Base-by-base conservation (phyloP, 2,888 invertebrate species). In the Ophion ventricosus region DNA sequence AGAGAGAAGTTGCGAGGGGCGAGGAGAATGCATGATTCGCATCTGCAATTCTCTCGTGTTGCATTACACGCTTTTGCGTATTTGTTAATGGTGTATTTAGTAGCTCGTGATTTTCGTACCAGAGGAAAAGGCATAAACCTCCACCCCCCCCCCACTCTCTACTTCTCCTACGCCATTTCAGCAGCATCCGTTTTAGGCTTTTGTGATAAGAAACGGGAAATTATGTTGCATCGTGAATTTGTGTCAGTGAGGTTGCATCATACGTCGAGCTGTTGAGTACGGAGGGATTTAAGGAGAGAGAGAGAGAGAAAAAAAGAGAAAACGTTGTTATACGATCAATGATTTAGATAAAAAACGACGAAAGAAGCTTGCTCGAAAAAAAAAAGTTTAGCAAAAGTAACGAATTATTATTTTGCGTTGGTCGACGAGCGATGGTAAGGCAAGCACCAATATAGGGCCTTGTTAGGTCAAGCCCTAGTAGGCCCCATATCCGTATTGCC, bases 41-140 rank as follows among this genome's bases (percentile, higher is more conserved):
- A 61, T 67, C 74, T 70, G 25, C 67, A 59, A 23, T 20, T 59
- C 67, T 77, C 69, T 14, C n/a, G 25, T 26, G 63, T 67, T 77
- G 63, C 78, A 57, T 26, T 74, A 79, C 49, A 83, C 61, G 67
- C 73, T 83, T 74, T 64, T 56, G 67, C 66, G 77, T 70, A 78
- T 84, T 84, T 74, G 69, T 77, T 81, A 84, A 84, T 69, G 66
- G 69, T 81, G 69, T 78, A 78, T 69, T 83, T 29, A 14, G 43
- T 43, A 14, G 43, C 43, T 69, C 23, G 63, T 54, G 82, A 54
- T 49, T 77, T 69, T 43, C 56, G 64, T 70, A 29, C 40, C 57
- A 20, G 49, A 72, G 72, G 74, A n/a, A n/a, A 74, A 64, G 72
- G 63, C 40, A 26, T 10, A 59, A 17, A 66, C 61, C 66, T 14